A percentile compares a stretch with the other conserved stretches of the same genome.
phyloP scores from a whole-genome alignment of 2,888 invertebrate species.

The Cremastinae sp. region DNA sequence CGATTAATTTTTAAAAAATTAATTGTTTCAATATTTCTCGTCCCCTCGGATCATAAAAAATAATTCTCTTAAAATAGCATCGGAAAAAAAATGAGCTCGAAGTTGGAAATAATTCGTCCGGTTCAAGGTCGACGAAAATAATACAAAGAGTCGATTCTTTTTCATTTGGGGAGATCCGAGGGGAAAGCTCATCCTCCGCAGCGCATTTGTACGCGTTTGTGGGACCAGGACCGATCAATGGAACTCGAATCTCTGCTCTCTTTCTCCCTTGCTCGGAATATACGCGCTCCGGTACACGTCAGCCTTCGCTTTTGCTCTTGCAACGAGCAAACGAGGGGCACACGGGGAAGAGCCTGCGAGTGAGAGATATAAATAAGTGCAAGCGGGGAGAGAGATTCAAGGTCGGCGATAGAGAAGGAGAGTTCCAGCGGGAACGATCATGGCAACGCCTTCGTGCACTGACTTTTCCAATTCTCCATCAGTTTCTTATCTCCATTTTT shows the following conservation, averaged over 20 bases:
- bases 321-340: conserved; percentile 28
- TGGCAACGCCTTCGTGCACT: background rate
- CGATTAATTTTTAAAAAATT: too few species aligned
- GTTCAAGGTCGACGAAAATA: conserved; percentile 57
- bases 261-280: conserved; percentile 23
- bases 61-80: background rate
- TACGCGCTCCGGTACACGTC: conserved; percentile 2
- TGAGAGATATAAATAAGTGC: conserved; percentile 57
- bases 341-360: conserved; percentile 12
- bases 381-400: conserved; percentile 42
- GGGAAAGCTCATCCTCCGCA: background rate
- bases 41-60: too few species aligned
- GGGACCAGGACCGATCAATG: conserved; percentile 53
- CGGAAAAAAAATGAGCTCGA: background rate
- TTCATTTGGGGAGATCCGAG: background rate
- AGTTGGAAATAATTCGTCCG: background rate
- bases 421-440: conserved; percentile 52
- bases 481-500: conserved; percentile 11
- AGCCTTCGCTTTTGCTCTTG: conserved; percentile 34
- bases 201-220: conserved; percentile 25
- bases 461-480: conserved; percentile 8
- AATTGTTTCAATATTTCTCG: too few species aligned
- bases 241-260: conserved; percentile 44
- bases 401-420: conserved; percentile 55
- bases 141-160: conserved; percentile 24